Percentiles rank a stretch among this genome's conserved stretches.
Evolutionary conservation across 2,113 vertebrate species (phyloP).

Genomic region (Melanostigma gelatinosum): DNA sequence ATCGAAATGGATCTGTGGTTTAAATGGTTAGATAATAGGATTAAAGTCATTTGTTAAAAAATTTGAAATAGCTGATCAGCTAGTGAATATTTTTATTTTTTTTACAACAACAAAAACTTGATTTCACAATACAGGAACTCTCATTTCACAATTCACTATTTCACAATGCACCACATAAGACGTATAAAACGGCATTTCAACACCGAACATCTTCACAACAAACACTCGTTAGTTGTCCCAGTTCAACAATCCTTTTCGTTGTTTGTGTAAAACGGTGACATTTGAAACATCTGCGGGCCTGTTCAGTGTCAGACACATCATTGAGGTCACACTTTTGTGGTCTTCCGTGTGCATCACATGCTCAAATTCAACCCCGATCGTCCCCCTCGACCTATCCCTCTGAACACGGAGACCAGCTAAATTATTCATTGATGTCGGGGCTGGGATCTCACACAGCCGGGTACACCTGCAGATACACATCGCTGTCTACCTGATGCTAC

Average conservation of each 20-base stretch:
- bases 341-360: conserved; percentile 6
- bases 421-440: conserved; percentile 62
- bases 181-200: background rate
- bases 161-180: background rate
- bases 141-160: conserved; percentile 4
- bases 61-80: background rate
- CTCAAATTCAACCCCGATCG: conserved; percentile 4
- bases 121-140: background rate
- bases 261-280: background rate
- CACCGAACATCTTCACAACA: background rate
- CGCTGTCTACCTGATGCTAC: background rate
- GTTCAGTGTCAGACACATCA: background rate
- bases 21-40: background rate
- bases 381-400: conserved; percentile 14
- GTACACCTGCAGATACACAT: conserved; percentile 12
- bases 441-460: conserved; percentile 27
- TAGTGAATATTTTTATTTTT: background rate
- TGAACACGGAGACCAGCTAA: conserved; percentile 31
- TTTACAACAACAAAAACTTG: background rate
- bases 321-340: background rate
- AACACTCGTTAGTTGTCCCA: background rate
- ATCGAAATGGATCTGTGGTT: background rate
- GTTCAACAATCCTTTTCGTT: background rate
- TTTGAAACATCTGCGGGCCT: background rate
- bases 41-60: background rate